Evolutionary conservation across 2,113 vertebrate genomes (phyloP).

Genomic region (Plecturocebus donacophilus): DNA sequence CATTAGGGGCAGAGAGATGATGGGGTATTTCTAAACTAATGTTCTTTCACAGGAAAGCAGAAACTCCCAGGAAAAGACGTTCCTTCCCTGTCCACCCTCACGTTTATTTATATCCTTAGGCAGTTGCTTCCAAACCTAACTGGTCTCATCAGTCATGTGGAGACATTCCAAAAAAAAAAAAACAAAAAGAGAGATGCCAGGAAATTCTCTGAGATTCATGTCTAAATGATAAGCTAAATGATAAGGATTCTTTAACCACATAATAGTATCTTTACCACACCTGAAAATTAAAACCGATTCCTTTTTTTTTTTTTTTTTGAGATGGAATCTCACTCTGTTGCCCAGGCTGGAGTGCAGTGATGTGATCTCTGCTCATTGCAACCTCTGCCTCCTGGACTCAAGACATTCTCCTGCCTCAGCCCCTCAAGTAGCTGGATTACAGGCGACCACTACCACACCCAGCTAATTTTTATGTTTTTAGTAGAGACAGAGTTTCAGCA

Average conservation of each 20-base stretch:
- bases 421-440: no score
- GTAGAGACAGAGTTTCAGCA: no score
- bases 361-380: no score
- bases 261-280: not conserved
- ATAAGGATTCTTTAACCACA: not conserved
- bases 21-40: not conserved
- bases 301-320: no score
- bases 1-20: not conserved
- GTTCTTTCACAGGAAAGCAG: not conserved
- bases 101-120: not conserved
- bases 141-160: not conserved
- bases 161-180: not conserved
- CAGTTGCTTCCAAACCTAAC: not conserved
- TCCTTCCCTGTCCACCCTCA: not conserved
- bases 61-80: not conserved
- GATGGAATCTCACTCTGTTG: no score
- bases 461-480: no score
- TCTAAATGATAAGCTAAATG: not conserved
- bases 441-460: no score
- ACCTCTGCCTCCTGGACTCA: no score
- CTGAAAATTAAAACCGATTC: not conserved
- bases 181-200: not conserved
- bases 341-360: no score
- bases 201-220: not conserved
- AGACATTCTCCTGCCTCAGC: no score